A percentile compares a stretch with the other conserved stretches of the same genome.
Evolutionary conservation across 2,113 vertebrate species (phyloP).

Genomic region (Myxocyprinus asiaticus): DNA sequence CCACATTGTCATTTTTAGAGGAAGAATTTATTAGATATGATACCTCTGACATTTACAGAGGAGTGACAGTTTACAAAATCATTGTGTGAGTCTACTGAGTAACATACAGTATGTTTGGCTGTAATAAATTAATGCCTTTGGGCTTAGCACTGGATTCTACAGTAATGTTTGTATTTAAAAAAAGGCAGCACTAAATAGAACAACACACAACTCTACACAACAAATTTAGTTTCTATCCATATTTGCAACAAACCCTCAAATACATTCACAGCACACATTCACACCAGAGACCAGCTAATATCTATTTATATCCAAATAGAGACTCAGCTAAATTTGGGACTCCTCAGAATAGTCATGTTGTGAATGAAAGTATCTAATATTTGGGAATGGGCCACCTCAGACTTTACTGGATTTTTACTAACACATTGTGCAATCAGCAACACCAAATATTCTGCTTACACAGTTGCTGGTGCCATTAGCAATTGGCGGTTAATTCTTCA

Average conservation of each 20-base stretch:
- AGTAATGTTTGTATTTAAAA: not conserved
- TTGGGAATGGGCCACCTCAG: too few species aligned
- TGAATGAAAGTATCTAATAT: too few species aligned
- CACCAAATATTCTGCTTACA: too few species aligned
- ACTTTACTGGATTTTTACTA: too few species aligned
- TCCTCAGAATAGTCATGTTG: too few species aligned
- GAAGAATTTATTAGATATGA: conserved; percentile 21
- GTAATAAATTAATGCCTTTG: not conserved
- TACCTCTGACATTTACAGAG: not conserved
- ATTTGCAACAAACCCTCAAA: conserved; percentile 25
- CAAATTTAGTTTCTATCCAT: not conserved
- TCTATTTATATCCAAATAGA: not conserved
- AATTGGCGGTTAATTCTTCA: not conserved
- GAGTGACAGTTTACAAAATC: not conserved
- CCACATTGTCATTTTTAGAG: not conserved
- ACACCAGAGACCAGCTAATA: conserved; percentile 18
- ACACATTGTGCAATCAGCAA: too few species aligned
- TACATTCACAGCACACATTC: conserved; percentile 19
- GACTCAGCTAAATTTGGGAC: not conserved
- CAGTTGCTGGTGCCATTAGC: not conserved
- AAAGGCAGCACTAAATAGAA: conserved; percentile 6
- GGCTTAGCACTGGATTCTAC: not conserved
- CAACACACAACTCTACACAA: not conserved
- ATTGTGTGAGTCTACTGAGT: not conserved
- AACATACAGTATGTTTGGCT: conserved; percentile 12